Conservation (phyloP, 1,140 invertebrate species). For the Lasaia peninsularis region DNA sequence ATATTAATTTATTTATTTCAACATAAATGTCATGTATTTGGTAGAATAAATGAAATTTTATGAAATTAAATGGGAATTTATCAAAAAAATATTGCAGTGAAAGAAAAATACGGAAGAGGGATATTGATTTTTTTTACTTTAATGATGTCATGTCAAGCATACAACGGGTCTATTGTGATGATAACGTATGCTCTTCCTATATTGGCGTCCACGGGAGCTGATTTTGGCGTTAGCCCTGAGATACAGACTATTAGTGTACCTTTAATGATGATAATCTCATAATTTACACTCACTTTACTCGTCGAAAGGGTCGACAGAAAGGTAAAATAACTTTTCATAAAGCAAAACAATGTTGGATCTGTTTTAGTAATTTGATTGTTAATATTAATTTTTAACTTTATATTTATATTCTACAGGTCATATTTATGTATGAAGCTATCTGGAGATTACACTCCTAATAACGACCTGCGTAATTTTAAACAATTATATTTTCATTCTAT, state of each 20-base stretch:
- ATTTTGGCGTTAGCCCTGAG: not conserved
- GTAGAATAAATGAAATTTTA: no score
- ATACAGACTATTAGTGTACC: slow-evolving; percentile 5
- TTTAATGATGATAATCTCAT: not conserved
- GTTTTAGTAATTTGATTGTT: not conserved
- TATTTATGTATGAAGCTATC: no score
- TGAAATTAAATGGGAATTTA: no score
- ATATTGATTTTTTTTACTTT: not conserved
- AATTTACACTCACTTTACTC: not conserved
- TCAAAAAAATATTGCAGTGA: not conserved
- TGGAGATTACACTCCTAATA: no score
- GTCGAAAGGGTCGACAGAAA: not conserved
- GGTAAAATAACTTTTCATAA: no score
- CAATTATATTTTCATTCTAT: no score
- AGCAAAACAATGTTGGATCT: not conserved
- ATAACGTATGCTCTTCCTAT: slow-evolving; percentile 1
- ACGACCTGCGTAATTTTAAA: no score
- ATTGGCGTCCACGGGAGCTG: not conserved
- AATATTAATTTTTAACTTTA: no score
- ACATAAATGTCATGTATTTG: no score
- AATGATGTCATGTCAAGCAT: not conserved
- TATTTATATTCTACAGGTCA: no score
- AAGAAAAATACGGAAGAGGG: not conserved
- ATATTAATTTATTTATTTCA: no score
- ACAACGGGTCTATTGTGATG: not conserved